These are phyloP conservation scores for Pitta sordida DNA, from an alignment of 2,113 vertebrate species.

Conservation along the genomic window DNA sequence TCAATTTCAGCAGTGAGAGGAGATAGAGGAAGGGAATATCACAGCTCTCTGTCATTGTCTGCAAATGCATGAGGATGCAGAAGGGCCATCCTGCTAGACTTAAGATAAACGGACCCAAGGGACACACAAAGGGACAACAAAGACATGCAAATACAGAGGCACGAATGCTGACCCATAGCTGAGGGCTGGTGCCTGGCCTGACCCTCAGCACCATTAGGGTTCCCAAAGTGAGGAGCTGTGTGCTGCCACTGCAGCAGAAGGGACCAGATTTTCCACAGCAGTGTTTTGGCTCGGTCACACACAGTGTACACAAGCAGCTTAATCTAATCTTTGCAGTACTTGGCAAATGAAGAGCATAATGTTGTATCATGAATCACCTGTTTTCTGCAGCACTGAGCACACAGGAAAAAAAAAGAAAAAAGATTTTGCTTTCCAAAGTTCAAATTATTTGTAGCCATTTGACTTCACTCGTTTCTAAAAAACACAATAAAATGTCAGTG, in stretches of 20 bases:
- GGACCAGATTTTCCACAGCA: background rate
- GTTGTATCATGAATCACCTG: background rate
- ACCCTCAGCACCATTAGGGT: background rate
- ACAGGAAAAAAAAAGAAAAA: background rate
- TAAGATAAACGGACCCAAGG: background rate
- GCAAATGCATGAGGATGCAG: background rate
- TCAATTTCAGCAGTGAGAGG: slow-evolving; percentile 39
- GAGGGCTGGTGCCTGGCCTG: background rate
- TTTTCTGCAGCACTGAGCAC: background rate
- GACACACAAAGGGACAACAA: background rate
- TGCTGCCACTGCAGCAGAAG: background rate
- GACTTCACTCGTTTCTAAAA: background rate
- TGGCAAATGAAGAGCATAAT: background rate
- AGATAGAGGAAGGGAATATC: slow-evolving; percentile 49
- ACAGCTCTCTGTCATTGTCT: slow-evolving; percentile 35
- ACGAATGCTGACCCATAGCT: background rate
- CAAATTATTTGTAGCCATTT: background rate
- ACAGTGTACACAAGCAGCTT: background rate
- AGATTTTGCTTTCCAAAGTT: background rate
- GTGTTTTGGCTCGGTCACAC: background rate
- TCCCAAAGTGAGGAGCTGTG: background rate
- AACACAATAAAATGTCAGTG: background rate
- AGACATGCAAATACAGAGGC: background rate
- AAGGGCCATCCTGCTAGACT: background rate
- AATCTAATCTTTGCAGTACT: background rate